These are phyloP conservation scores for Agrypnus murinus DNA, from an alignment of 2,888 invertebrate genomes.

Conservation along the genomic window DNA sequence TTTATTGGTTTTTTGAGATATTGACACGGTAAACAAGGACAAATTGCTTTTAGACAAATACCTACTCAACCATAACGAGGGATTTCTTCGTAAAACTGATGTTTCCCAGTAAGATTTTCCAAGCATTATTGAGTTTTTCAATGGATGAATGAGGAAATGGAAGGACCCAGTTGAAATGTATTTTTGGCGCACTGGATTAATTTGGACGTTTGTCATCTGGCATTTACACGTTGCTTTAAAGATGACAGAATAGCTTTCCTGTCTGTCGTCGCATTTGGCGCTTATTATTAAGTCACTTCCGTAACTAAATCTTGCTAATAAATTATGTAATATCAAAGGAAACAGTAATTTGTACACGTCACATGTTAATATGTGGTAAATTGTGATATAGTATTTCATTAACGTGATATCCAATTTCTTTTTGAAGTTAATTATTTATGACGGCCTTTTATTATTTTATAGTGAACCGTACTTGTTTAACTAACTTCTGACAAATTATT, in stretches of 20 bases:
- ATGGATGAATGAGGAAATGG: conserved; percentile 17
- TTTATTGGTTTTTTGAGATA: conserved; percentile 49
- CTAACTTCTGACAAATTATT: no score
- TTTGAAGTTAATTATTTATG: no score
- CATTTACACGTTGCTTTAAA: conserved; percentile 5
- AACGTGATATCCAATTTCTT: no score
- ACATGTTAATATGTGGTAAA: no score
- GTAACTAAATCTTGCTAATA: no score
- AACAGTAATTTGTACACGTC: no score
- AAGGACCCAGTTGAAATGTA: neutral
- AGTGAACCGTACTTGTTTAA: no score
- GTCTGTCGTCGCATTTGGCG: no score
- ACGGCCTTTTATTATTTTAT: no score
- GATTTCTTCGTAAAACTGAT: conserved; percentile 37
- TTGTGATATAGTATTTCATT: no score
- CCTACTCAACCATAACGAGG: conserved; percentile 46
- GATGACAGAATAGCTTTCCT: neutral
- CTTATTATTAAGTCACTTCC: no score
- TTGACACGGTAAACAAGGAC: conserved; percentile 47
- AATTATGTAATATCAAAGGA: no score
- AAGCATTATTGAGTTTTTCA: conserved; percentile 29
- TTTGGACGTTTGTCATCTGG: conserved; percentile 22
- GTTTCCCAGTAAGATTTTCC: conserved; percentile 27
- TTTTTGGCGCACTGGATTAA: conserved; percentile 14
- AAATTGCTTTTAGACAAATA: conserved; percentile 47